These are phyloP conservation scores for Lepus oiostolus DNA, from an alignment of 2,797 vertebrate species.

Conservation along the genomic window DNA sequence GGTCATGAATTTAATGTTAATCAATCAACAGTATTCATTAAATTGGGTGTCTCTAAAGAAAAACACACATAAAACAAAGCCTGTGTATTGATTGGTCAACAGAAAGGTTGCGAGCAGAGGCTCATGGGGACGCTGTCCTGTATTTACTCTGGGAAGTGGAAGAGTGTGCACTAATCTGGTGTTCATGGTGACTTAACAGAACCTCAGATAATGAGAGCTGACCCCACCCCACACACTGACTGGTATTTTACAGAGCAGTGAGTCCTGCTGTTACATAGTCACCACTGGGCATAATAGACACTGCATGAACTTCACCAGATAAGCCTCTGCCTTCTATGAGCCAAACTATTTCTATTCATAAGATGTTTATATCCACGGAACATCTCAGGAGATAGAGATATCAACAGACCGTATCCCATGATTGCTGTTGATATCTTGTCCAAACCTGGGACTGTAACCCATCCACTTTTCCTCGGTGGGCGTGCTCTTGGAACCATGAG, in stretches of 20 bases:
- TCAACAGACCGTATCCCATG: not conserved
- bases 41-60: not conserved
- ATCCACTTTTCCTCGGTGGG: not conserved
- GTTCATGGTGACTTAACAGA: not conserved
- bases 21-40: not conserved
- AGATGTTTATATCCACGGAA: not conserved
- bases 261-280: not conserved
- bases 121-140: not conserved
- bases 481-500: not conserved
- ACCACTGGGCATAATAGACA: not conserved
- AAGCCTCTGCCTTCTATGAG: constrained; percentile 17
- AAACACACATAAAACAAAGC: not conserved
- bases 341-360: not conserved
- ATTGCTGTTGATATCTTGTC: not conserved
- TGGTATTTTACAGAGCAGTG: not conserved
- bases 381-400: not conserved
- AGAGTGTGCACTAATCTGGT: not conserved
- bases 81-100: not conserved
- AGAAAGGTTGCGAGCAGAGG: not conserved
- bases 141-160: not conserved
- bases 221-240: not conserved
- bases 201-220: not conserved
- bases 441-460: not conserved
- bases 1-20: not conserved
- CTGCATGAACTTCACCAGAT: not conserved